These are phyloP conservation scores for Jordanella pulchra DNA, from an alignment of 2,797 vertebrate species.

Conservation along the genomic window DNA sequence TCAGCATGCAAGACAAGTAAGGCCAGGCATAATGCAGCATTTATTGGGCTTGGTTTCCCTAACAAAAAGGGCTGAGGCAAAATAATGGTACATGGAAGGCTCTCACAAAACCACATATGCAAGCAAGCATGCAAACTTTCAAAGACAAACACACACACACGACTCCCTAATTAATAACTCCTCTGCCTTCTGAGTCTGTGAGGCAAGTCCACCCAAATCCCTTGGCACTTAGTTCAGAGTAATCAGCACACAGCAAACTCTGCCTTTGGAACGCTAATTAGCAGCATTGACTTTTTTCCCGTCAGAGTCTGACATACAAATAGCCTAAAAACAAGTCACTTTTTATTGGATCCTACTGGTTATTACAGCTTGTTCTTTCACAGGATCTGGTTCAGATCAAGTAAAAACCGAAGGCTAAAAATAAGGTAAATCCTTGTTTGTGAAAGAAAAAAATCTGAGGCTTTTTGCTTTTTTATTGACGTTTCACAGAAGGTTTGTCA, in stretches of 20 bases:
- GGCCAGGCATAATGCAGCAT: conserved; percentile 9
- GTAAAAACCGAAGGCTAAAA: conserved; percentile 30
- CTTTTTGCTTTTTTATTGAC: conserved; percentile 28
- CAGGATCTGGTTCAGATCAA: conserved; percentile 20
- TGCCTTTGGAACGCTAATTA: conserved; percentile 78
- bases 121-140: conserved; percentile 14
- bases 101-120: conserved; percentile 49
- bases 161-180: conserved; percentile 75
- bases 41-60: conserved; percentile 52
- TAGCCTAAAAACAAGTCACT: conserved; percentile 61
- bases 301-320: conserved; percentile 71
- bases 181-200: conserved; percentile 72
- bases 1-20: conserved; percentile 41
- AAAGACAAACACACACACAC: conserved; percentile 31
- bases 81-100: conserved; percentile 39
- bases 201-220: conserved; percentile 78
- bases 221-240: conserved; percentile 72
- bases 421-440: conserved; percentile 19
- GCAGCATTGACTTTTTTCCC: conserved; percentile 72
- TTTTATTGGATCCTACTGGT: conserved; percentile 37
- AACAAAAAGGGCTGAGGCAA: conserved; percentile 49
- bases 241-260: conserved; percentile 74
- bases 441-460: conserved; percentile 25
- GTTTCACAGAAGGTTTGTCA: conserved; percentile 44
- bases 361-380: conserved; percentile 40